A percentile compares a stretch with the other conserved stretches of the same genome.
phyloP scores from a whole-genome alignment of 1,140 invertebrate genomes.

The Ylistrum balloti region DNA sequence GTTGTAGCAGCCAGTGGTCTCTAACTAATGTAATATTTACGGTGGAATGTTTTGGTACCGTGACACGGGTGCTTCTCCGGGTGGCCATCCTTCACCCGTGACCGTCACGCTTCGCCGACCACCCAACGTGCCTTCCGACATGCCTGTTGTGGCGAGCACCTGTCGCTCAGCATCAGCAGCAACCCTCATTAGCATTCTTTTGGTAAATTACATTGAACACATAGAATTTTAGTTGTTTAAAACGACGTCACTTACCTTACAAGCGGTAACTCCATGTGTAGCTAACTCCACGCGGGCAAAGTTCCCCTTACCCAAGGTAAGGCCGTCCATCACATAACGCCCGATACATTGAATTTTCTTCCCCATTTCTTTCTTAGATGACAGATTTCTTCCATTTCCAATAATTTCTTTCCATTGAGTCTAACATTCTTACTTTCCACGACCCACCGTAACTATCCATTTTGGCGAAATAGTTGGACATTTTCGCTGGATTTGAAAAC shows the following conservation, averaged over 20 bases:
- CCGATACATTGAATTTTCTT: conserved; percentile 83
- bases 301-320: conserved; percentile 81
- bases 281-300: conserved; percentile 83
- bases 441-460: neutral
- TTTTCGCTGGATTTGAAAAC: conserved; percentile 34
- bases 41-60: neutral
- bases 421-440: conserved; percentile 33
- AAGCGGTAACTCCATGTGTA: conserved; percentile 79
- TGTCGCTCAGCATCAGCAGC: conserved; percentile 30
- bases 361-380: conserved; percentile 71
- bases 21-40: conserved; percentile 20
- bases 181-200: neutral
- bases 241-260: conserved; percentile 77
- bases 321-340: conserved; percentile 82
- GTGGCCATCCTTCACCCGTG: neutral
- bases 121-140: neutral
- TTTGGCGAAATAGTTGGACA: conserved; percentile 38
- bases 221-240: conserved; percentile 78
- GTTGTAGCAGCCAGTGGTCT: neutral
- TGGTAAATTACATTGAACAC: conserved; percentile 76
- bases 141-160: conserved; percentile 19
- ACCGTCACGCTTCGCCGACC: neutral
- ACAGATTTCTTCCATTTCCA: conserved; percentile 52
- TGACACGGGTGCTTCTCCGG: neutral
- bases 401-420: conserved; percentile 42